These are phyloP conservation scores for Clarias magur DNA, from an alignment of 2,113 vertebrate species.

Conservation along the genomic window DNA sequence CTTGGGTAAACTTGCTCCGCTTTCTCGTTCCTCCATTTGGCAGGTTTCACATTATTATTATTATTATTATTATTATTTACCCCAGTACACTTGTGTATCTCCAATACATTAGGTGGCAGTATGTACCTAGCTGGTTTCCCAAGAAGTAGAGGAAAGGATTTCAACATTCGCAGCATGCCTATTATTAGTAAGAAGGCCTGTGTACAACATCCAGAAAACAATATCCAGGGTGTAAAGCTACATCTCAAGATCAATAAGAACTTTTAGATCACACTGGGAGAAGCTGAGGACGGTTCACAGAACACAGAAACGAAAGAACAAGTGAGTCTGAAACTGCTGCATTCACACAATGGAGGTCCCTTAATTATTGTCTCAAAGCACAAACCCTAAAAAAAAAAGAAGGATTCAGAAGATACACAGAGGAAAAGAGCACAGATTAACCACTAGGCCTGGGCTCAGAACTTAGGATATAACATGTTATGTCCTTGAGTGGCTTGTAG, in stretches of 20 bases:
- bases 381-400: not conserved
- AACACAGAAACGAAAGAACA: not conserved
- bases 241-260: not conserved
- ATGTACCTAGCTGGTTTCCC: too few species aligned
- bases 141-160: too few species aligned
- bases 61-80: too few species aligned
- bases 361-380: not conserved
- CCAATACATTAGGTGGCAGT: too few species aligned
- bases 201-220: not conserved
- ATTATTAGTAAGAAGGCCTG: not conserved
- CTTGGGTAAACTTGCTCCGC: too few species aligned
- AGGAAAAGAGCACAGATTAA: not conserved
- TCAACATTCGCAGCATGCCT: too few species aligned
- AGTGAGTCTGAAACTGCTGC: not conserved
- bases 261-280: not conserved
- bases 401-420: not conserved
- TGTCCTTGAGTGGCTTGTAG: not conserved
- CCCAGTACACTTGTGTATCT: too few species aligned
- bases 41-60: too few species aligned
- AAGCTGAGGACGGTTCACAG: not conserved
- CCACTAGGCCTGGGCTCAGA: not conserved
- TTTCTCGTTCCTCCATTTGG: too few species aligned
- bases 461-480: not conserved
- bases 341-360: not conserved
- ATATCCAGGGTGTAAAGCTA: not conserved